Percentiles rank a stretch among this genome's conserved stretches.
Conservation (phyloP, 2,888 invertebrate species). For the Scaptodrosophila latifasciaeformis region DNA sequence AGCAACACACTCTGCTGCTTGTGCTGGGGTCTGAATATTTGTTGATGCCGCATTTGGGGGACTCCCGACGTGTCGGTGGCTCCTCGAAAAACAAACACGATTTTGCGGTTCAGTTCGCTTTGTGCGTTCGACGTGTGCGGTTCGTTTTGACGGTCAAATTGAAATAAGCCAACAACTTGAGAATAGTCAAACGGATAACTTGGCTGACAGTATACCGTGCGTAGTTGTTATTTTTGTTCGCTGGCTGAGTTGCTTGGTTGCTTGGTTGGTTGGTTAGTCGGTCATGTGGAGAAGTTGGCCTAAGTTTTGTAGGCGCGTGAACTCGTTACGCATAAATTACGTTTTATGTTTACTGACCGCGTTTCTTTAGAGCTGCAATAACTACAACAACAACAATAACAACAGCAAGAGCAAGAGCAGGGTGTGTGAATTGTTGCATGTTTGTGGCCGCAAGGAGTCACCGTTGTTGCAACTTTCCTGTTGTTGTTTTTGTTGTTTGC, state of each 20-base stretch:
- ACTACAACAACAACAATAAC: slow-evolving; percentile 26
- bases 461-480: slow-evolving; percentile 48
- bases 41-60: slow-evolving; percentile 11
- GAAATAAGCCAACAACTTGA: slow-evolving; percentile 11
- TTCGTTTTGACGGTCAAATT: slow-evolving; percentile 47
- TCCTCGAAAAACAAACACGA: slow-evolving; percentile 44
- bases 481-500: slow-evolving; percentile 32
- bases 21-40: neutral
- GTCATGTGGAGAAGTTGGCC: slow-evolving; percentile 51
- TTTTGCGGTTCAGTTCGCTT: slow-evolving; percentile 66
- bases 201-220: slow-evolving; percentile 18
- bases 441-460: slow-evolving; percentile 48
- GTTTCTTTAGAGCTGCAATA: slow-evolving; percentile 40
- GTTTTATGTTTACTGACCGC: slow-evolving; percentile 46
- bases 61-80: slow-evolving; percentile 23
- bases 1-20: too few relatives aligned
- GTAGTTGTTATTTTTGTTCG: slow-evolving; percentile 9
- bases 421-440: slow-evolving; percentile 50
- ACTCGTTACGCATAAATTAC: slow-evolving; percentile 67
- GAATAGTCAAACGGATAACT: slow-evolving; percentile 36
- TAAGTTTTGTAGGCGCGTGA: slow-evolving; percentile 64
- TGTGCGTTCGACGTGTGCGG: slow-evolving; percentile 72
- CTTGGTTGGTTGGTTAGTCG: too few relatives aligned
- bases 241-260: slow-evolving; percentile 3
- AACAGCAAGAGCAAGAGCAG: slow-evolving; percentile 12